Base-by-base conservation (phyloP, 2,113 vertebrate species). In the Cariama cristata region DNA sequence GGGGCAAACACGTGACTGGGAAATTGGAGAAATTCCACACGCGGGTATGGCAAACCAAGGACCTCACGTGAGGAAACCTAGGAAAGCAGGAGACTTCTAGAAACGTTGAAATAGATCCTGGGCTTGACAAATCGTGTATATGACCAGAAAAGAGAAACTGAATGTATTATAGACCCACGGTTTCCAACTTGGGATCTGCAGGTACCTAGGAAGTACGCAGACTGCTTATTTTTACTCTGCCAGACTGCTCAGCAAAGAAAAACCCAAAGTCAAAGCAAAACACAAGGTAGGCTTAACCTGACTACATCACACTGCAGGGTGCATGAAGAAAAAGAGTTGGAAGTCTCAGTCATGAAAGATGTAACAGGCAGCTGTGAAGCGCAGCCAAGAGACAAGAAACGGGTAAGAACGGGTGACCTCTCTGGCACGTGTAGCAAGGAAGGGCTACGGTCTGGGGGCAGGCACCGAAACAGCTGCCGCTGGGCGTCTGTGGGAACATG, bases 1-100 rank as follows among this genome's bases (percentile, higher is more conserved):
- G 21, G 14, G 49, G 3, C 18, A 76, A 67, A 58, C 0, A 2
- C 0, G 0, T 12, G 19, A 55, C 8, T 3, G 9, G 11, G 47
- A 72, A 90, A 79, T 44, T 7, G 7, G 42, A 93, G 84, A 59
- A 35, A 79, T 10, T 79, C 16, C 14, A 22, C 71, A 15, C 0
- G 2, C 10, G 47, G 35, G 4, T 3, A 55, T 9, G 22, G 60
- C 69, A 93, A 92, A 82, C 9, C 30, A 44, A 59, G 56, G 44
- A 26, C 16, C 21, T 40, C 33, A 12, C 0, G 2, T 11, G 21
- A 40, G 62, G 52, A 71, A 72, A 75, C 14, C 2, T 4, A 17
- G 1, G 10, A 60, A n/a, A 74, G 64, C 50, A 49, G 33, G 55
- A 93, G 77, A 23, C 40, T 90, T 88, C 93, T 28, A 72, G 62